Evolutionary conservation across 2,888 invertebrate species (phyloP), one percentile per base, ranked within the genome.

Genomic region (Hypolimnas misippus): DNA sequence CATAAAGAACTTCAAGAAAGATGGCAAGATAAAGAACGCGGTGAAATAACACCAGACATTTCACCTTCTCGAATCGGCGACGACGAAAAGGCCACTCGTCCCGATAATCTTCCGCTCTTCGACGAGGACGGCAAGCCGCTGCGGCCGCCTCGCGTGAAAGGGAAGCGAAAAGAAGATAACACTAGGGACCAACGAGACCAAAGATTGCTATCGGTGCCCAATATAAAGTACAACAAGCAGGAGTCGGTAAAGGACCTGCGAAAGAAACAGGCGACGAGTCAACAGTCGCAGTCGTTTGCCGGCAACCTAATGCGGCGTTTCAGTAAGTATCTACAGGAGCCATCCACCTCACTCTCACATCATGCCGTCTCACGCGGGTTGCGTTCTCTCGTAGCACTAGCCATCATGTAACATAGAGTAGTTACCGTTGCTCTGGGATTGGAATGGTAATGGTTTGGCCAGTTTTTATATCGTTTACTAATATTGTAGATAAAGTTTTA

Each of bases 221-320:
- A 96, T 89, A 94, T 95, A 70, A 96, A 95, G 83, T 93, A 88
- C 77, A 86, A 81, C 69, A 87, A 89, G 76, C 86, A 87, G 73
- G 93, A 94, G 70, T 87, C 87, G 72, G 83, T 82, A 74, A 89
- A 87, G 77, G 94, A 93, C 79, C 86, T 93, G 74, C 90, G 95
- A 82, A 91, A 92, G 76, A 89, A 87, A 78, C 93, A 89, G 71
- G 87, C 87, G 73, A 73, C 80, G 70, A 82, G 85, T 79, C 76
- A 79, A 83, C 76, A 86, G 82, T 78, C 83, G 92, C 81, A 83
- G 92, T 82, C 95, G 68, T 94, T 96, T 92, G 94, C 95, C 75
- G 95, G 95, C 82, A 95, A 93, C 93, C 92, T 96, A 76, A 95
- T 96, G 93, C 94, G 96, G 86, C 95, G 96, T 93, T 96, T 96